Evolutionary conservation across 2,888 invertebrate species (phyloP), one percentile per base, ranked within the genome.

Genomic region (Drosophila mayaguana): DNA sequence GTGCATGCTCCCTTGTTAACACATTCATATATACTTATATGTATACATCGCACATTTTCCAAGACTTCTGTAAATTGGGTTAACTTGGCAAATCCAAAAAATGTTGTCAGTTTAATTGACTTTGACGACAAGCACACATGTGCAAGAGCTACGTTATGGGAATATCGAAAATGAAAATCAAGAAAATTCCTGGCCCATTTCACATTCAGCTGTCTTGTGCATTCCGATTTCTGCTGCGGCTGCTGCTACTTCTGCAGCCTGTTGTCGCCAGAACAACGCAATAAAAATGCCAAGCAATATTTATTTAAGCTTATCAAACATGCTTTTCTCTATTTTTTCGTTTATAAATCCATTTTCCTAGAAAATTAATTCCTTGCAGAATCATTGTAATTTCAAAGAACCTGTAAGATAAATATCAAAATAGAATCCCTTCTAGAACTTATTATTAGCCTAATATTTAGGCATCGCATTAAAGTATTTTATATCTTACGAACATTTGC

Each of bases 51-150:
- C 32, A 32, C 22, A 20, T 20, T 43, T 56, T 9, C 32, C 16
- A 16, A 18, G 42, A 40, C 38, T 25, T 22, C 3, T 43, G 12
- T 16, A 43, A 56, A 43, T 69, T 82, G 74, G 88, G 82, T 87
- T 76, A 87, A 63, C 63, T 54, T 54, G 42, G 55, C 60, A 63
- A 78, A 60, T 53, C 48, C 14, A 36, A 48, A 60, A 45, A 65
- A 65, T 56, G 62, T 54, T 53, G 76, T 67, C 60, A 71, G 78
- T 73, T 81, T 81, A 75, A 80, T 81, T 81, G 81, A 75, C 61
- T 75, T 67, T 72, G 78, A 80, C 56, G 75, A 73, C 71, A 72
- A 25, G 61, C 66, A 64, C 46, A 61, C 65, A 56, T 32, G 20
- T 20, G 20, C 18, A 9, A 73, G 43, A 45, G 38, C 38, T 46